phyloP scores from a whole-genome alignment of 2,113 vertebrate species.

The Coptodon rendalli region DNA sequence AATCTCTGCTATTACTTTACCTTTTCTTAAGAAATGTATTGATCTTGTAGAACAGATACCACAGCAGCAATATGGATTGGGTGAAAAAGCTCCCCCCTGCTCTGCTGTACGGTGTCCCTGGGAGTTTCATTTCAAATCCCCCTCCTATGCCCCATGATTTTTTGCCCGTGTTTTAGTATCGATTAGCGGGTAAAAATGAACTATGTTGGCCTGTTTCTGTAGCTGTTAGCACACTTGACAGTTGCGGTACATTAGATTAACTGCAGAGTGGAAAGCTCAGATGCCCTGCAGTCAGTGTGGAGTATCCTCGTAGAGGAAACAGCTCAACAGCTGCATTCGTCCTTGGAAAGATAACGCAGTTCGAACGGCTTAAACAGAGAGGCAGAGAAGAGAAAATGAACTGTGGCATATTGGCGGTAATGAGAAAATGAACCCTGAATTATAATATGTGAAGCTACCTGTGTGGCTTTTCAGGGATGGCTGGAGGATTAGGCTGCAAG shows the following conservation, averaged over 20 bases:
- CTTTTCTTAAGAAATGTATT: background rate
- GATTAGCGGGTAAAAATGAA: constrained; percentile 30
- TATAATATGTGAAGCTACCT: constrained; percentile 1
- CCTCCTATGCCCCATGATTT: background rate
- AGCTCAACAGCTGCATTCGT: constrained; percentile 46
- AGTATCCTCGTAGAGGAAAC: constrained; percentile 40
- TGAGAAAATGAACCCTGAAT: constrained; percentile 35
- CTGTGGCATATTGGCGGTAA: constrained; percentile 10
- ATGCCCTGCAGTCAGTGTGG: constrained; percentile 49
- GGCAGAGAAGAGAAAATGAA: constrained; percentile 17
- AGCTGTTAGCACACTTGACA: constrained; percentile 31
- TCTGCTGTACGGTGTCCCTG: background rate
- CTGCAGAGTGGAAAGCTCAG: constrained; percentile 39
- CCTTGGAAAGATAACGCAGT: constrained; percentile 31
- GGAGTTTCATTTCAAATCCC: constrained; percentile 1
- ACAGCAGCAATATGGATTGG: background rate
- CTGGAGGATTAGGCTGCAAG: constrained; percentile 24
- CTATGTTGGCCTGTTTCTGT: constrained; percentile 18
- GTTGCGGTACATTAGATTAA: constrained; percentile 51
- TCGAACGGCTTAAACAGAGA: background rate
- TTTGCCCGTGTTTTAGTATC: constrained; percentile 5
- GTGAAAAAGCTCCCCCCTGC: background rate
- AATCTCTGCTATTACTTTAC: background rate
- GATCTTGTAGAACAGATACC: background rate
- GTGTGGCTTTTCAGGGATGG: constrained; percentile 9